Evolutionary conservation across 2,113 vertebrate genomes (phyloP).

Genomic region (Cervus canadensis): DNA sequence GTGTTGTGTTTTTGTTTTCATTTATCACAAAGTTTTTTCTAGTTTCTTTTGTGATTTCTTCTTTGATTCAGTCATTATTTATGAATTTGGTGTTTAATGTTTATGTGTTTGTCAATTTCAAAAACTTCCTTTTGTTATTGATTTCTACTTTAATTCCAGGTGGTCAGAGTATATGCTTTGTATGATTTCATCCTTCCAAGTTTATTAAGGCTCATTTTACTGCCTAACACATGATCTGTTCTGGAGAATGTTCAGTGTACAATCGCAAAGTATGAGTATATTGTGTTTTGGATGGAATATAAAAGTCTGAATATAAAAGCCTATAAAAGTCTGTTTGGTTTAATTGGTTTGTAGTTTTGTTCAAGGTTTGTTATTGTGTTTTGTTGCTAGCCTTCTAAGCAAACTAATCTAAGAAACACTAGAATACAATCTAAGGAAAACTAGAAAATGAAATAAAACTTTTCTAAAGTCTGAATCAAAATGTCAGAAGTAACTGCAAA

Average conservation of each 20-base stretch:
- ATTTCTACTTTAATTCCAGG: neutral
- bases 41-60: neutral
- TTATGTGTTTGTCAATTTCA: neutral
- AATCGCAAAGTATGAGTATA: neutral
- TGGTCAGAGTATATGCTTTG: neutral
- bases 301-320: neutral
- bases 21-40: neutral
- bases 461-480: neutral
- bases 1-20: neutral
- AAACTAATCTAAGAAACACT: constrained; percentile 1
- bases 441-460: neutral
- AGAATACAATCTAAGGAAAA: constrained; percentile 20
- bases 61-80: neutral
- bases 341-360: neutral
- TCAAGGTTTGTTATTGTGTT: neutral
- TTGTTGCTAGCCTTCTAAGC: neutral
- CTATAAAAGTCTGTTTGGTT: neutral
- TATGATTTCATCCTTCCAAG: neutral
- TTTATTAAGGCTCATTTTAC: neutral
- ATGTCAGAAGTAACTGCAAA: constrained; percentile 1
- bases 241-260: neutral
- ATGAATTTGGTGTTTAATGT: constrained; percentile 24
- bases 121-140: neutral
- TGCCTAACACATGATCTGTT: neutral
- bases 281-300: neutral